phyloP scores from a whole-genome alignment of 2,888 invertebrate genomes.

The Stenotaenia linearis region DNA sequence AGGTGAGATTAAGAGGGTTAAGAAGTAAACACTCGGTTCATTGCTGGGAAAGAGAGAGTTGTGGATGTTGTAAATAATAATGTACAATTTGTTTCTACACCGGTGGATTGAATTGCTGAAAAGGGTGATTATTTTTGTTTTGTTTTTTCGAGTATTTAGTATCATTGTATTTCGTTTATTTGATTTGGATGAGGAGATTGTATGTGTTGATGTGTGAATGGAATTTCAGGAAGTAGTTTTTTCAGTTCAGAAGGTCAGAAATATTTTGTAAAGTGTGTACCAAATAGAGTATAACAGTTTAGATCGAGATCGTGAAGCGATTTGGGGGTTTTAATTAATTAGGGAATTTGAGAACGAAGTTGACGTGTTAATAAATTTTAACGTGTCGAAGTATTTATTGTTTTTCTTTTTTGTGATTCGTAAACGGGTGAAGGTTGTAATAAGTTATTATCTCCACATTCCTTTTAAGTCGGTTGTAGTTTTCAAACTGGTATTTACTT shows the following conservation, averaged over 20 bases:
- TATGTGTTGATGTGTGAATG: neutral
- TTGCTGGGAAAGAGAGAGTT: neutral
- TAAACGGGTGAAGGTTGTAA: slow-evolving; percentile 1
- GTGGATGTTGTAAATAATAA: neutral
- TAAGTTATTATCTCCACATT: neutral
- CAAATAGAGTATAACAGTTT: slow-evolving; percentile 8
- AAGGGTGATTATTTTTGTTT: neutral
- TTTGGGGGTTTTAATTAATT: neutral
- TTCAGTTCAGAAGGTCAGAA: slow-evolving; percentile 19
- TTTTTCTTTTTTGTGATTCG: neutral
- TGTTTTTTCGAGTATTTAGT: neutral
- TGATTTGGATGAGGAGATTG: neutral
- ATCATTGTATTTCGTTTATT: neutral
- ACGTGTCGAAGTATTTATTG: neutral
- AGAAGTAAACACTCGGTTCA: no score
- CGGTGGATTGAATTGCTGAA: slow-evolving; percentile 1
- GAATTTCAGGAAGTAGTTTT: slow-evolving; percentile 15
- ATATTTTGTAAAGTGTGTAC: neutral
- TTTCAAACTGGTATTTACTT: neutral
- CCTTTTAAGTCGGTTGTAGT: neutral
- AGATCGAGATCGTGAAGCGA: neutral
- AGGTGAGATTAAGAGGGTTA: neutral
- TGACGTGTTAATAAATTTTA: neutral
- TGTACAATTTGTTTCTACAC: slow-evolving; percentile 3
- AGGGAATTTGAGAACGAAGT: neutral